Evolutionary conservation across 2,113 vertebrate genomes (phyloP).

Genomic region (Zosterops japonicus): DNA sequence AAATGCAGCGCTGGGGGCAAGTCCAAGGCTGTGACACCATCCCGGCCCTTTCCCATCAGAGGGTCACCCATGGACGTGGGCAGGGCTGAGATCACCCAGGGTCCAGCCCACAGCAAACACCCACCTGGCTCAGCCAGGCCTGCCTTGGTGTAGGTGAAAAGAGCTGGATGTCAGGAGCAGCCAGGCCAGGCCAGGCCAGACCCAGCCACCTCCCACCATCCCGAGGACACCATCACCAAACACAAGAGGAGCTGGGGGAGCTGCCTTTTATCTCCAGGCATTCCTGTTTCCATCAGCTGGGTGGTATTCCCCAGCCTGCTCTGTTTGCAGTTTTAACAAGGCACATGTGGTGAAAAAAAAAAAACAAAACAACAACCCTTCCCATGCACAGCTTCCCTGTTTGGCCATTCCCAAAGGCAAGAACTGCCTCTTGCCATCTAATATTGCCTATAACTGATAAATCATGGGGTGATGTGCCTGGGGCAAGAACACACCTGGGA

Average conservation of each 20-base stretch:
- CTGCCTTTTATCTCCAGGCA: not conserved
- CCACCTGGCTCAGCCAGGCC: not conserved
- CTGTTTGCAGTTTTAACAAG: not conserved
- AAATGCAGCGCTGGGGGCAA: not conserved
- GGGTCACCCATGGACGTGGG: accelerated
- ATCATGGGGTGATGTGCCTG: accelerated
- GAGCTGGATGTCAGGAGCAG: accelerated
- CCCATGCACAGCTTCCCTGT: not conserved
- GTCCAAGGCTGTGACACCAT: not conserved
- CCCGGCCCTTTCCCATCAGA: not conserved
- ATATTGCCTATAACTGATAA: too few relatives aligned
- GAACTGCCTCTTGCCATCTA: not conserved
- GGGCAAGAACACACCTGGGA: not conserved
- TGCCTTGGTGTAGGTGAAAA: accelerated
- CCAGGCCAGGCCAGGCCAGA: not conserved
- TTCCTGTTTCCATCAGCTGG: not conserved
- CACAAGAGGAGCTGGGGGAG: not conserved
- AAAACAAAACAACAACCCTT: not conserved
- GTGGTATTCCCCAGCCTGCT: not conserved
- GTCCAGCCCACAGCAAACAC: not conserved
- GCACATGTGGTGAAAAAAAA: not conserved
- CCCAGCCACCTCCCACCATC: accelerated
- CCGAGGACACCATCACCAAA: not conserved
- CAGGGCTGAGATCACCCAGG: accelerated
- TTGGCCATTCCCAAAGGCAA: not conserved